Percentiles rank a stretch among this genome's conserved stretches.
Evolutionary conservation across 2,888 invertebrate species (phyloP).

Genomic region (Oxyscelio sp.): DNA sequence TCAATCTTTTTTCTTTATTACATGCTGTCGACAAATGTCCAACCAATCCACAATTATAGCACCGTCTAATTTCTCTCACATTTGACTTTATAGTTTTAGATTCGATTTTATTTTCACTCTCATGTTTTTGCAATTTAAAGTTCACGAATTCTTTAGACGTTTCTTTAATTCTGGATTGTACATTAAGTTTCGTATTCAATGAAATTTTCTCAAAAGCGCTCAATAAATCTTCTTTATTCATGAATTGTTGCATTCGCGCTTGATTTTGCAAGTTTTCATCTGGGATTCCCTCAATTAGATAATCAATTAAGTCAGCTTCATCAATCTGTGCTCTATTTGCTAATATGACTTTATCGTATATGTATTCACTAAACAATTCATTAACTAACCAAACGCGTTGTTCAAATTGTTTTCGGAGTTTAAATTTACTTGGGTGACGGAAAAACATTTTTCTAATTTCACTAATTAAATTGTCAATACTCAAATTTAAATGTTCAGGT

Average conservation of each 20-base stretch:
- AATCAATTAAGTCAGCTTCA: conserved; percentile 42
- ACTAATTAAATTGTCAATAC: too few relatives aligned
- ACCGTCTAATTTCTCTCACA: not conserved
- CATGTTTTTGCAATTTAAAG: not conserved
- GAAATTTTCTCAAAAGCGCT: conserved; percentile 22
- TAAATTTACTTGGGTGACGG: conserved; percentile 20
- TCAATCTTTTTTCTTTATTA: conserved; percentile 9
- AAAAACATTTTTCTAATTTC: conserved; percentile 41
- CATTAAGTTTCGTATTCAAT: not conserved
- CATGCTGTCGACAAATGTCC: not conserved
- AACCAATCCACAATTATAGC: not conserved
- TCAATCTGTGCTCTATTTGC: not conserved
- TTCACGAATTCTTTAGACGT: not conserved
- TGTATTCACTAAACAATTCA: conserved; percentile 63
- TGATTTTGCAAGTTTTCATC: conserved; percentile 45
- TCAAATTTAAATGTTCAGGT: conserved; percentile 53
- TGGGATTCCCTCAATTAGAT: conserved; percentile 6
- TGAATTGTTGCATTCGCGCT: conserved; percentile 41
- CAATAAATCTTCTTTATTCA: not conserved
- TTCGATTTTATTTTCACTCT: not conserved
- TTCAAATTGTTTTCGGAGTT: conserved; percentile 51
- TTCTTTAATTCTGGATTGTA: not conserved
- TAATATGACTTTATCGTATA: not conserved
- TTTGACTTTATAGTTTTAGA: not conserved
- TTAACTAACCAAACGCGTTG: conserved; percentile 31